Evolutionary conservation across 2,113 vertebrate genomes (phyloP).

Genomic region (Vicugna pacos): DNA sequence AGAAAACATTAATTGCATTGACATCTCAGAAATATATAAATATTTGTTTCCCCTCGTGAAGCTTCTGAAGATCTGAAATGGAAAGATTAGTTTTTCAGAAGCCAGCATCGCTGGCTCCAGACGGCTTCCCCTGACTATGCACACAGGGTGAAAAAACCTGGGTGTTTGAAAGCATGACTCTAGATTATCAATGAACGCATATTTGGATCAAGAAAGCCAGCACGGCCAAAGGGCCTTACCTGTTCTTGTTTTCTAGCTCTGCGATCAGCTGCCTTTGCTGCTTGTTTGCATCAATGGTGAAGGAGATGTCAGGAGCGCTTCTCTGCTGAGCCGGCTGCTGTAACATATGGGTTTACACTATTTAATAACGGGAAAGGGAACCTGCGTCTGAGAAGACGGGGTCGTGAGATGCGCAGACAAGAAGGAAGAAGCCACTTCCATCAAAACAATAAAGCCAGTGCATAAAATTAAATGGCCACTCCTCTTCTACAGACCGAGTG

Average conservation of each 20-base stretch:
- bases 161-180: not conserved
- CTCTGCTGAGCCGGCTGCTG: slow-evolving; percentile 93
- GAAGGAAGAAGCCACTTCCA: not conserved
- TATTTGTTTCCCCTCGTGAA: not conserved
- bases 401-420: slow-evolving; percentile 6
- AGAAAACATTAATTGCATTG: not conserved
- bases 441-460: not conserved
- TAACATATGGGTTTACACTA: slow-evolving; percentile 72
- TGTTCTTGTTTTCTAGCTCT: slow-evolving; percentile 99
- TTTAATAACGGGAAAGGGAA: not conserved
- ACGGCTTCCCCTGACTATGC: not conserved
- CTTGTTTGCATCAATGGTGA: slow-evolving; percentile 97
- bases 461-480: not conserved
- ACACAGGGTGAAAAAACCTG: not conserved
- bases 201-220: not conserved
- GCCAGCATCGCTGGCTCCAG: not conserved
- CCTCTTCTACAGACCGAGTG: not conserved
- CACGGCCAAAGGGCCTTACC: slow-evolving; percentile 85
- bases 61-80: not conserved
- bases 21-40: not conserved
- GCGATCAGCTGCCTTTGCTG: slow-evolving; percentile 98
- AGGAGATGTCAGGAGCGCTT: slow-evolving; percentile 93
- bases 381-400: not conserved
- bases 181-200: not conserved
- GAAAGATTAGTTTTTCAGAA: slow-evolving; percentile 18